Percentiles rank a stretch among this genome's conserved stretches.
phyloP scores from a whole-genome alignment of 2,797 vertebrate genomes.

The Enoplosus armatus region DNA sequence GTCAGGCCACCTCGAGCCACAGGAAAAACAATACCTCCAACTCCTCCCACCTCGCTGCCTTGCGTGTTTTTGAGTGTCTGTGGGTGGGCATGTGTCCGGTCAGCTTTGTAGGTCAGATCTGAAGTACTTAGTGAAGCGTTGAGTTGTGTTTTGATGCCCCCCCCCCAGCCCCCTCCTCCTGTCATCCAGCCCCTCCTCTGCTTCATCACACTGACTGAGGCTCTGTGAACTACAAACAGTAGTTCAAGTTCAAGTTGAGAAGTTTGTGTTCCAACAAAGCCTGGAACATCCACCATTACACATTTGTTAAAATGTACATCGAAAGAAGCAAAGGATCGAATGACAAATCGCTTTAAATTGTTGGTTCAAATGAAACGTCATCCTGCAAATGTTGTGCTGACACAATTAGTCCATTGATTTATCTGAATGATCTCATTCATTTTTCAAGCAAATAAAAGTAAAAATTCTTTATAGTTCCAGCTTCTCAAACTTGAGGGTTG shows the following conservation, averaged over 20 bases:
- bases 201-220: conserved; percentile 9
- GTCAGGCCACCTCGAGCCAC: conserved; percentile 84
- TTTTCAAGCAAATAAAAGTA: not conserved
- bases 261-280: conserved; percentile 12
- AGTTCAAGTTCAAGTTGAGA: conserved; percentile 29
- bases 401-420: no score
- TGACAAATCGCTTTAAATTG: not conserved
- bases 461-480: not conserved
- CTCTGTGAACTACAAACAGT: conserved; percentile 19
- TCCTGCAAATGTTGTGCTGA: no score
- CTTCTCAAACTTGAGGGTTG: not conserved
- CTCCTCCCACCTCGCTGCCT: conserved; percentile 71
- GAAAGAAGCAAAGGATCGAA: not conserved
- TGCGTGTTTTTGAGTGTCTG: conserved; percentile 53
- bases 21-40: conserved; percentile 70
- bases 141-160: conserved; percentile 54
- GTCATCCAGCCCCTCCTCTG: conserved; percentile 24
- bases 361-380: not conserved
- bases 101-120: conserved; percentile 65
- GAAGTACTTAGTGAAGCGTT: conserved; percentile 58
- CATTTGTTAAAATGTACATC: not conserved
- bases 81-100: conserved; percentile 47
- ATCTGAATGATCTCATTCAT: no score
- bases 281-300: not conserved
- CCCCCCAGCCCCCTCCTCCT: not conserved